These are phyloP conservation scores for Esperia sulphurella DNA, from an alignment of 2,888 invertebrate species.

Conservation along the genomic window DNA sequence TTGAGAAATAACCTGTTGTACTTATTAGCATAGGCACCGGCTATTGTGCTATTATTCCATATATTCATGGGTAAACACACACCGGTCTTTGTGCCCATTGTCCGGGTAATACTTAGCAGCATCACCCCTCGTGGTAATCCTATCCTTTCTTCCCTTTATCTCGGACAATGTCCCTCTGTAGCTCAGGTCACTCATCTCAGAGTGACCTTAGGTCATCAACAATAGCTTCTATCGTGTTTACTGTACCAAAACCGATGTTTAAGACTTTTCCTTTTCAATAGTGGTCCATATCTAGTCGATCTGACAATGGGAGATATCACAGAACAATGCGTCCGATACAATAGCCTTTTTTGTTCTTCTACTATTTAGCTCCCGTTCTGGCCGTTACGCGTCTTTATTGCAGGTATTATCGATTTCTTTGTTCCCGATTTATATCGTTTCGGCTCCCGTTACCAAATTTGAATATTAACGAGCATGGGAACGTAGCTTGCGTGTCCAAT, in stretches of 20 bases:
- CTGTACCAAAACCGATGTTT: slow-evolving; percentile 54
- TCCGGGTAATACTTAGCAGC: slow-evolving; percentile 71
- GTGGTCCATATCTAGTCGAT: slow-evolving; percentile 24
- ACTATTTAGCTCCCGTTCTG: slow-evolving; percentile 70
- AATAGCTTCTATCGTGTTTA: slow-evolving; percentile 60
- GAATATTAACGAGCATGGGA: slow-evolving; percentile 69
- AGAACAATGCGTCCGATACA: slow-evolving; percentile 48
- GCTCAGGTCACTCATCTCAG: slow-evolving; percentile 33
- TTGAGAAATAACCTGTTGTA: slow-evolving; percentile 69
- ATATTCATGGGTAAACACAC: slow-evolving; percentile 79
- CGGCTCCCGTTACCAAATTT: slow-evolving; percentile 51
- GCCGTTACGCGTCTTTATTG: slow-evolving; percentile 61
- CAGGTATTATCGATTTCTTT: slow-evolving; percentile 70
- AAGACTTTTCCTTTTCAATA: slow-evolving; percentile 19
- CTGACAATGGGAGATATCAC: slow-evolving; percentile 51
- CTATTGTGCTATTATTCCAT: slow-evolving; percentile 63
- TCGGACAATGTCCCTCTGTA: background rate
- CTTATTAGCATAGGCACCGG: slow-evolving; percentile 54
- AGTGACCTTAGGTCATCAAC: slow-evolving; percentile 68
- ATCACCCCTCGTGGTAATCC: slow-evolving; percentile 68
- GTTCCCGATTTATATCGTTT: slow-evolving; percentile 65
- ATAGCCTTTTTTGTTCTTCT: slow-evolving; percentile 60
- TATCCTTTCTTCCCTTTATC: slow-evolving; percentile 42
- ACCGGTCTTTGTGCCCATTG: slow-evolving; percentile 70
- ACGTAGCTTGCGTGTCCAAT: slow-evolving; percentile 29